Base-by-base conservation (phyloP, 1,140 invertebrate species). In the Dendrolimus kikuchii region DNA sequence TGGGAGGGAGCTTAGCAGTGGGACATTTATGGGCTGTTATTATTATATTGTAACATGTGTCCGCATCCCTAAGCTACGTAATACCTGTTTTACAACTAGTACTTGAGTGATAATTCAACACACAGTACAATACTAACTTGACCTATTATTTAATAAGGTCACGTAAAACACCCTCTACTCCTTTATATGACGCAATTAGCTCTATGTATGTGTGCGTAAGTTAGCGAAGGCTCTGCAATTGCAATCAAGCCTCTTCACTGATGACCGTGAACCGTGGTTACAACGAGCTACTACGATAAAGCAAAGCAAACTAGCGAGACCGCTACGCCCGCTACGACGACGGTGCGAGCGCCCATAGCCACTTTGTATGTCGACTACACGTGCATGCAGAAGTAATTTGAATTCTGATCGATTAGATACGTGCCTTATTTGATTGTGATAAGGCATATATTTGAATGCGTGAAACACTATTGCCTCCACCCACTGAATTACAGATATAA, bases 221-320 rank as follows among this genome's bases (percentile, higher is more conserved):
- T 61, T 46, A 55, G 59, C n/a, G 37, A 47, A 56, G 52, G 53
- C 49, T 38, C 23, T 38, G 42, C 36, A 37, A 38, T 10, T 70
- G 68, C 67, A 76, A 80, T 76, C 71, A 71, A 70, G 67, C 57
- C 64, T 70, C 68, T 71, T 77, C 71, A 68, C 51, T 54, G 57
- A 57, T 71, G 74, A 54, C 69, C 74, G 59, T 80, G 74, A 77
- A 70, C 68, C 57, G 60, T 57, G 65, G 64, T 78, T 75, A 78
- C 75, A 78, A 49, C 60, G 62, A 61, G 55, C 62, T 60, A 55
- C 62, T 60, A 55, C 62, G 65, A 53, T 62, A 62, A 61, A 57
- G 50, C 60, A 55, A 49, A 59, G 54, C 57, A 68, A 66, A 66
- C 65, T 59, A 61, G 60, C 61, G 50, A 42, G 42, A 57, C 59